Evolutionary conservation across 2,888 invertebrate species (phyloP).

Genomic region (Chrysina gloriosa): DNA sequence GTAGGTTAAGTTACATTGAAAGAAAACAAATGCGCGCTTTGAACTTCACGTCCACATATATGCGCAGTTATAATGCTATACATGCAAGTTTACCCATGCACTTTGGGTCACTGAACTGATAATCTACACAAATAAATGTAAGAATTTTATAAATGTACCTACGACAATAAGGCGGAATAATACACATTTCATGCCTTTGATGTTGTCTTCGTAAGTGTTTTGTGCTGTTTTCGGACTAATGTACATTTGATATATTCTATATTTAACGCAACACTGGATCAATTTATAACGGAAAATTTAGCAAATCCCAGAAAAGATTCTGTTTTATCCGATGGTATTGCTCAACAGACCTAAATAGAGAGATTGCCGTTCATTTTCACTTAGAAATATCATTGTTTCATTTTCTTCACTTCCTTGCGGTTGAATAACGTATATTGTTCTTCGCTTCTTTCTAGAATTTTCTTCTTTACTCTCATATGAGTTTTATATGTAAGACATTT

Average conservation of each 20-base stretch:
- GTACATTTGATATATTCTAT: too few species aligned
- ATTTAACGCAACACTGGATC: neutral
- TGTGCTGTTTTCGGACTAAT: constrained; percentile 1
- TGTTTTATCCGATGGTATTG: too few species aligned
- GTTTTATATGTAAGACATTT: too few species aligned
- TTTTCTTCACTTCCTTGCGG: too few species aligned
- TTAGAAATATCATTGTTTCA: too few species aligned
- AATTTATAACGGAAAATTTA: too few species aligned
- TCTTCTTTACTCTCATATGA: too few species aligned
- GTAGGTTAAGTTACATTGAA: constrained; percentile 35
- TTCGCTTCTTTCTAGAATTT: too few species aligned
- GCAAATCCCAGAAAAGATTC: too few species aligned
- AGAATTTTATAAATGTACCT: constrained; percentile 24
- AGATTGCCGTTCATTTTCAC: too few species aligned
- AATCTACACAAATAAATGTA: constrained; percentile 33
- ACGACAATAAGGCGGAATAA: neutral
- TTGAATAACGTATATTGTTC: too few species aligned
- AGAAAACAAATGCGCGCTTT: constrained; percentile 25
- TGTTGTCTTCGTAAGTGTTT: neutral
- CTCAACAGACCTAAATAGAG: too few species aligned
- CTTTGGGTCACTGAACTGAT: constrained; percentile 30
- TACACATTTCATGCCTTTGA: neutral
- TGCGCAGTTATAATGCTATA: constrained; percentile 1
- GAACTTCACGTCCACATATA: neutral
- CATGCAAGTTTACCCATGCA: neutral